These are phyloP conservation scores for Festucalex cinctus DNA, from an alignment of 2,113 vertebrate species.

Conservation along the genomic window DNA sequence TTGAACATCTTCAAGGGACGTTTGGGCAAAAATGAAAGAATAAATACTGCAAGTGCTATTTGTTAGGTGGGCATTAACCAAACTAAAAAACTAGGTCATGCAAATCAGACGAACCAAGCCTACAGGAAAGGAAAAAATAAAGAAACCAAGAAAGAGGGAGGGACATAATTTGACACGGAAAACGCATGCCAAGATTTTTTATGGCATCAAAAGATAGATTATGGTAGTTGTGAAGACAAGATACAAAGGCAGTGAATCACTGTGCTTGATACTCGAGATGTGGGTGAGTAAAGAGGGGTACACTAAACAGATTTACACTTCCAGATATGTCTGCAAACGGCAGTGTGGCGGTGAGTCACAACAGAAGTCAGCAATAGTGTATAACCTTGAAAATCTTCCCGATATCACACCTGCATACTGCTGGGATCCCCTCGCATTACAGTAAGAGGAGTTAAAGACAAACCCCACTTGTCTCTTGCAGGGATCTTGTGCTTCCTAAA, in stretches of 20 bases:
- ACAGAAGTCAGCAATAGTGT: neutral
- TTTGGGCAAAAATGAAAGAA: conserved; percentile 17
- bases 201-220: conserved; percentile 12
- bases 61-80: conserved; percentile 63
- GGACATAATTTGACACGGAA: conserved; percentile 35
- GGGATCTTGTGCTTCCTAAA: neutral
- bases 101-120: conserved; percentile 55
- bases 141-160: conserved; percentile 35
- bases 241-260: conserved; percentile 30
- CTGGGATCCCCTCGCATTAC: conserved; percentile 42
- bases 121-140: conserved; percentile 37
- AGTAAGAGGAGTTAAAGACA: conserved; percentile 12
- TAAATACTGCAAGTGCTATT: conserved; percentile 53
- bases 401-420: conserved; percentile 34
- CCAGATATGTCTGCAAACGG: conserved; percentile 41
- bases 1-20: conserved; percentile 14
- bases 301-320: conserved; percentile 1
- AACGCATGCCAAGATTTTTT: conserved; percentile 20
- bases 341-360: conserved; percentile 46
- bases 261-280: neutral
- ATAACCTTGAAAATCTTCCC: neutral
- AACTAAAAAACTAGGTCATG: conserved; percentile 71
- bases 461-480: conserved; percentile 3
- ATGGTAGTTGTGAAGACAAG: conserved; percentile 19
- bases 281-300: neutral